Base-by-base conservation (phyloP, 2,888 invertebrate genomes). In the Limnephilus lunatus region DNA sequence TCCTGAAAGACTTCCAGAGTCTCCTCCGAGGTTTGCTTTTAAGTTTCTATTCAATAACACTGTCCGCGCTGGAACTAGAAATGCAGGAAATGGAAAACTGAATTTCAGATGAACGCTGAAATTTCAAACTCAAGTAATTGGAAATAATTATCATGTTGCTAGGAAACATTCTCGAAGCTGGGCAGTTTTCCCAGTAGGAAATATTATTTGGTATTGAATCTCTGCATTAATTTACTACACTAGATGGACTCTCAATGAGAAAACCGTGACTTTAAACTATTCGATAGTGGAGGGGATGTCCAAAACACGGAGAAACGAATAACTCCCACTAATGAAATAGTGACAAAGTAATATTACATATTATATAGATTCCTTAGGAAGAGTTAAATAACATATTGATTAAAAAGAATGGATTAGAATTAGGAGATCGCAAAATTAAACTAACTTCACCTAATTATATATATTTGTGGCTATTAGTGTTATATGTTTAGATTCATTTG, bases 151-250 rank as follows among this genome's bases (percentile, higher is more conserved):
- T 68, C 68, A 68, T 25, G 68, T 68, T 68, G 68, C 68, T n/a
- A 68, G 68, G 68, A 68, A 68, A 68, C 25, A 68, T 68, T 68
- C 68, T 68, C 25, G 68, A 68, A 68, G 68, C 68, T 68, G 68
- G 68, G 68, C 68, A 68, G 68, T 68, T 68, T 68, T 68, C 68
- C 68, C 68, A 68, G 68, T 68, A 68, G 68, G 68, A 68, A 68
- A 68, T n/a, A 68, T 7, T 68, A 68, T 68, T 68, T 68, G 68
- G 25, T 68, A 68, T 68, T 68, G 68, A 68, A n/a, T 25, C 68
- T 25, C 25, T n/a, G 48, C 15, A 48, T 68, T 25, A 19, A 68
- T 68, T 68, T 25, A 4, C 9, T 25, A n/a, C 25, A 68, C 68
- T 68, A 68, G 68, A 68, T 68, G 68, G 25, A 68, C 68, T 68